These are phyloP conservation scores for Hafferia zeledoni DNA, from an alignment of 2,797 vertebrate species.

Conservation along the genomic window DNA sequence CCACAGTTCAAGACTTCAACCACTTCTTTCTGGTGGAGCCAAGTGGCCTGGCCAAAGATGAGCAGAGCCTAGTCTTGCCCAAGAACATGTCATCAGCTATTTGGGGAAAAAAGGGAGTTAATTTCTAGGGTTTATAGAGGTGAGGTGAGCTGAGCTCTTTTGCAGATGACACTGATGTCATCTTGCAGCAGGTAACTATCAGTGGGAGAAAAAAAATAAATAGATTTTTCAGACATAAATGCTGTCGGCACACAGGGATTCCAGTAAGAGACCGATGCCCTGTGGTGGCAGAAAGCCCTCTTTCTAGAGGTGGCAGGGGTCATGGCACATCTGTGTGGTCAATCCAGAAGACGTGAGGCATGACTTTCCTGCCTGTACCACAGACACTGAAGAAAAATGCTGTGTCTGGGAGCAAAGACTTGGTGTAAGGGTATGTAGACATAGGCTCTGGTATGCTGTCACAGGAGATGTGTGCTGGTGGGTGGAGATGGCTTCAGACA, in stretches of 20 bases:
- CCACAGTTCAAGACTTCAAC: background rate
- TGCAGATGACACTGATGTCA: background rate
- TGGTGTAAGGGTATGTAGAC: background rate
- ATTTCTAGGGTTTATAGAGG: background rate
- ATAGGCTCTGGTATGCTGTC: rapidly evolving
- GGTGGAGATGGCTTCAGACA: background rate
- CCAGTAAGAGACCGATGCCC: background rate
- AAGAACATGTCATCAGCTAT: background rate
- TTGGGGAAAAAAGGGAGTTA: background rate
- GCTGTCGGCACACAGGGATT: background rate
- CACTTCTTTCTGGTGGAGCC: background rate
- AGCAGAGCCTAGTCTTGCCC: background rate
- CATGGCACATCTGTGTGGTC: background rate
- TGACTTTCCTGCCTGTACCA: background rate
- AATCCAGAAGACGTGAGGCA: background rate
- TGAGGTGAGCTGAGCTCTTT: background rate
- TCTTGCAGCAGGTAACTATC: background rate
- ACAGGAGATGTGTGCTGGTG: background rate
- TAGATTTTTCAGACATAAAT: background rate
- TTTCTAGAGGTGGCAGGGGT: background rate
- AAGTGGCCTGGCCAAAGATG: background rate
- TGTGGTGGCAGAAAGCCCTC: background rate
- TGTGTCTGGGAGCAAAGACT: background rate
- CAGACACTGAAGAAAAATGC: background rate
- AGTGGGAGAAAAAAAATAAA: background rate